These are phyloP conservation scores for Agapornis roseicollis DNA, from an alignment of 2,113 vertebrate genomes.

Conservation along the genomic window DNA sequence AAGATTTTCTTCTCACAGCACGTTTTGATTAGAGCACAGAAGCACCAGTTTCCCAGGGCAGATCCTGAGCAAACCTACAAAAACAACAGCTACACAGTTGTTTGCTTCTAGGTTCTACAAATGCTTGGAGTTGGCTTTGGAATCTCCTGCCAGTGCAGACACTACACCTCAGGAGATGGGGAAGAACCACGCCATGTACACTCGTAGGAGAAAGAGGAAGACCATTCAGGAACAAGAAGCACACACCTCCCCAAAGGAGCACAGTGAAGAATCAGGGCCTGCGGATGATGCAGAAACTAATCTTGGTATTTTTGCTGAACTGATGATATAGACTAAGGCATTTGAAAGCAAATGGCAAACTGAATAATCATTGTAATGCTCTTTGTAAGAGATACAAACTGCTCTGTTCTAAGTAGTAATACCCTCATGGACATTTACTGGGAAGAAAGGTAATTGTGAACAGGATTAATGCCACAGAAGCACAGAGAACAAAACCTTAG, in stretches of 20 bases:
- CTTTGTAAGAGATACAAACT: constrained; percentile 57
- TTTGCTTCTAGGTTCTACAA: constrained; percentile 79
- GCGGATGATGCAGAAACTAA: background rate
- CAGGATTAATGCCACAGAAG: background rate
- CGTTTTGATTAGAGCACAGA: background rate
- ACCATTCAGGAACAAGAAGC: background rate
- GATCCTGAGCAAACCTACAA: background rate
- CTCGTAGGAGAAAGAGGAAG: constrained; percentile 70
- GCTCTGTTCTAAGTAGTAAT: background rate
- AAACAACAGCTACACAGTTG: background rate
- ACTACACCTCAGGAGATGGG: background rate
- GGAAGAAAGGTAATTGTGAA: background rate
- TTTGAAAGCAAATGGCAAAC: background rate
- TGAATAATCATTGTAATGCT: background rate
- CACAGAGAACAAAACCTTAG: background rate
- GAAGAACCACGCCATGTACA: constrained; percentile 22
- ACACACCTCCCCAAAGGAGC: background rate
- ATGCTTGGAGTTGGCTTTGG: constrained; percentile 75
- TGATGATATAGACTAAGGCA: background rate
- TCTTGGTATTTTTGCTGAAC: constrained; percentile 31
- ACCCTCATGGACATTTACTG: background rate
- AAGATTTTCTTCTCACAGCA: background rate
- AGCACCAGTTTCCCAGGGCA: background rate
- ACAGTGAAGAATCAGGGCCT: background rate
- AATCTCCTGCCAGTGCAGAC: background rate